Evolutionary conservation across 2,797 vertebrate genomes (phyloP), one percentile per base, ranked within the genome.

Genomic region (Vespertilio murinus): DNA sequence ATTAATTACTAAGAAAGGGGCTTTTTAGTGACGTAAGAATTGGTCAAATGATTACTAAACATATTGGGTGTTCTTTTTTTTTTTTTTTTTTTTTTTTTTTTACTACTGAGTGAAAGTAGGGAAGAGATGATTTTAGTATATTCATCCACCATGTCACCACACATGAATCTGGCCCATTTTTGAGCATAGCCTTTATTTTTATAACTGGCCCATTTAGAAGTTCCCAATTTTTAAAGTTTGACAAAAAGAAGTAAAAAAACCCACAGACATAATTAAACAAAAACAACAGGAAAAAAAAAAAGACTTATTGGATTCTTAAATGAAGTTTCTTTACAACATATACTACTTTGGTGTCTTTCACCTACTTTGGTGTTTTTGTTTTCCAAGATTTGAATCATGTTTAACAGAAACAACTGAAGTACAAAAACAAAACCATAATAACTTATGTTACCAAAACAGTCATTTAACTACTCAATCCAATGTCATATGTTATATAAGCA

Each of bases 331-430:
- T 61, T 52, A 22, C 30, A 78, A 61, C 13, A 65, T 56, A 40
- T 2, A 56, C 14, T 86, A 74, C 8, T 70, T 54, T 47, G 22
- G 23, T 2, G 0, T 64, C 3, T 56, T 92, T 71, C 42, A 69
- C 11, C 25, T 87, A 49, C 61, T 78, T 77, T 74, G 17, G 8
- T 67, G 16, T 18, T 83, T 77, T 79, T 81, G 3, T 74, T 42
- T 93, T 49, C 52, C 94, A 40, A 88, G 42, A 59, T 79, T 75
- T 79, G 10, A 79, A 49, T 75, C 90, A 54, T 54, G 25, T 59
- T 91, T 80, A 80, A 83, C n/a, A 93, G 77, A 65, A 28, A 28
- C n/a, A 94, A 88, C 84, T 90, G 70, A 78, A 90, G 79, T 18
- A 59, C 65, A 83, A 35, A 90, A 91, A 38, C 13, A 59, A 59